These are phyloP conservation scores for Malurus cyaneus DNA, from an alignment of 2,113 vertebrate species.

Conservation along the genomic window DNA sequence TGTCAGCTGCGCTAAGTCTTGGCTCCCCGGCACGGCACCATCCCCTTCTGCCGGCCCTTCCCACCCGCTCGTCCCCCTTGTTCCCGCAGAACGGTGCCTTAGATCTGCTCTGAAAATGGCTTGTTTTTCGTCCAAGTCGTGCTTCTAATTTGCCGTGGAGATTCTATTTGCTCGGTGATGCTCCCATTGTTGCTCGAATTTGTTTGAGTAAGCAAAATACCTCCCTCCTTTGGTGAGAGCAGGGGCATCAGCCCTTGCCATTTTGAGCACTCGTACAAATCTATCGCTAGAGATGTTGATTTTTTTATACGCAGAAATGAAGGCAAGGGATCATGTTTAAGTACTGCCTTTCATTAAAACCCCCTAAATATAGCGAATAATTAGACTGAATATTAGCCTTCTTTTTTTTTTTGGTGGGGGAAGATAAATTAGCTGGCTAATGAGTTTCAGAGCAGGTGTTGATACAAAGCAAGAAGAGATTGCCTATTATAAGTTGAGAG, in stretches of 20 bases:
- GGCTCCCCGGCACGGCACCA: not conserved
- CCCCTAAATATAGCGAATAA: not conserved
- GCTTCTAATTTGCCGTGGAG: not conserved
- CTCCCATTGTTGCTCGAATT: not conserved
- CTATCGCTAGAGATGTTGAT: accelerated
- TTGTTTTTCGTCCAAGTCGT: not conserved
- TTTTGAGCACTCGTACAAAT: not conserved
- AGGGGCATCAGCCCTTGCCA: accelerated
- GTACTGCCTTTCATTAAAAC: not conserved
- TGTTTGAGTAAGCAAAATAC: not conserved
- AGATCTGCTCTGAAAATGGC: not conserved
- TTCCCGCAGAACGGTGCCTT: not conserved
- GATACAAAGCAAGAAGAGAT: not conserved
- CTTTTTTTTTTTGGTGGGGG: not conserved
- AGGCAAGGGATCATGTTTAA: not conserved
- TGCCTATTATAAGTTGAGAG: accelerated
- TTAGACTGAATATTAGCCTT: not conserved
- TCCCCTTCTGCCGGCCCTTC: not conserved
- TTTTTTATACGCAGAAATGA: not conserved
- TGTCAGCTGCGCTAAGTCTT: accelerated
- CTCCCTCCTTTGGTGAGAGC: not conserved
- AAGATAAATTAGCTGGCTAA: not conserved
- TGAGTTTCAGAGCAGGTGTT: not conserved
- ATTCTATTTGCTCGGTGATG: not conserved
- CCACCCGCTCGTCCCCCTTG: too few relatives aligned